Evolutionary conservation across 2,797 vertebrate species (phyloP), one percentile per base, ranked within the genome.

Genomic region (Pangasius macronema): DNA sequence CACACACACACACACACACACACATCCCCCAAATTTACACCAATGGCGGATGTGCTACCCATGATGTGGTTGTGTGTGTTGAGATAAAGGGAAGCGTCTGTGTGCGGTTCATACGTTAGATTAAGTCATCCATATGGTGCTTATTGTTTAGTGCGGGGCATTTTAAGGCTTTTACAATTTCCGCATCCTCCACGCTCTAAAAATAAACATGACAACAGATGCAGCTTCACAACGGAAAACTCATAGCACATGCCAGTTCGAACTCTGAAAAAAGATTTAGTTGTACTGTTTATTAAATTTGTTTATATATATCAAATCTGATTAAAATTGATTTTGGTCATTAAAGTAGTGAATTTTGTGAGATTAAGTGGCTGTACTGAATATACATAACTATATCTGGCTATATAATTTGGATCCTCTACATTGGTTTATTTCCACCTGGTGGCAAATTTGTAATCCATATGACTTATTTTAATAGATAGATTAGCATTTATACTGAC

Each of bases 41-140:
- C 73, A 84, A 57, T 16, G 57, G 67, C 65, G 88, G 82, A 89
- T 88, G 83, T 85, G 85, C 87, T 90, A 89, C 81, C 83, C 85
- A 79, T 77, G 87, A 87, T 87, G 73, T 83, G 73, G 82, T 63
- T 82, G 46, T 55, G 80, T 70, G 86, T 51, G 27, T 59, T 67
- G 81, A 84, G 61, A 80, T 87, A 79, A 84, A 84, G 82, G 14
- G 63, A 85, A n/a, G 85, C 61, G 80, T 72, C 36, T 70, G 53
- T 24, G 77, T 39, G 65, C n/a, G 5, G 84, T 11, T 77, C 53
- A 55, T 86, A 76, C 33, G 57, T 84, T 87, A 83, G 70, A 87
- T 84, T 53, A 89, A 63, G 82, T 83, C 16, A 46, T 57, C 83
- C 83, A 85, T 88, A 88, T 88, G 87, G 87, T 42, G 24, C 33